Evolutionary conservation across 2,797 vertebrate species (phyloP).

Genomic region (Hipposideros larvatus): DNA sequence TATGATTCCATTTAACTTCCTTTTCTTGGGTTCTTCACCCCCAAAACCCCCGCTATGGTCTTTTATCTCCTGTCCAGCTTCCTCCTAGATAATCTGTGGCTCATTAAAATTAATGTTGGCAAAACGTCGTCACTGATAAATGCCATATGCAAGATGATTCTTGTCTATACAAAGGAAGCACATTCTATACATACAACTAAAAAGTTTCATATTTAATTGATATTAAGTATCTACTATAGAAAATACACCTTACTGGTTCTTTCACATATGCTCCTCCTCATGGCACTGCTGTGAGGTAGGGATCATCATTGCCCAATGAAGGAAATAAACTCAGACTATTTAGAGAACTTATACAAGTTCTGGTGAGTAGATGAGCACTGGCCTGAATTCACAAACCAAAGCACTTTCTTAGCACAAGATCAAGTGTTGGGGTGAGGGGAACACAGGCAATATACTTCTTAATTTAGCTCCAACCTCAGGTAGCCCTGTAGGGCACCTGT

Average conservation of each 20-base stretch:
- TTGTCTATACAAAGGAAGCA: not conserved
- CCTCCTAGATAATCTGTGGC: not conserved
- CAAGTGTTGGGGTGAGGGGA: not conserved
- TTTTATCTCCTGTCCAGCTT: constrained; percentile 5
- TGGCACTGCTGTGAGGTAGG: not conserved
- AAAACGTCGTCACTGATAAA: not conserved
- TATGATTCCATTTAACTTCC: not conserved
- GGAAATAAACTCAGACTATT: not conserved
- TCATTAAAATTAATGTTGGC: not conserved
- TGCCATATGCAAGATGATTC: not conserved
- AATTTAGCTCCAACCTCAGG: not conserved
- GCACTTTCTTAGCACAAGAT: not conserved
- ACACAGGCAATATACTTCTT: not conserved
- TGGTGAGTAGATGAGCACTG: not conserved
- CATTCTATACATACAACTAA: no score
- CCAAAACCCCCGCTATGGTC: not conserved
- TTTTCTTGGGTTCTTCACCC: not conserved
- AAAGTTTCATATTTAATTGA: not conserved
- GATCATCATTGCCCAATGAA: not conserved
- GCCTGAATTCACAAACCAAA: not conserved
- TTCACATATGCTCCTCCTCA: not conserved
- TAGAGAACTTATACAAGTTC: not conserved
- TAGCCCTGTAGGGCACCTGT: no score
- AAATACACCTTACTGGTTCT: not conserved
- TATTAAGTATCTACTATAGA: not conserved